These are phyloP conservation scores for Dolichomitus sp. DNA, from an alignment of 2,888 invertebrate species.

Conservation along the genomic window DNA sequence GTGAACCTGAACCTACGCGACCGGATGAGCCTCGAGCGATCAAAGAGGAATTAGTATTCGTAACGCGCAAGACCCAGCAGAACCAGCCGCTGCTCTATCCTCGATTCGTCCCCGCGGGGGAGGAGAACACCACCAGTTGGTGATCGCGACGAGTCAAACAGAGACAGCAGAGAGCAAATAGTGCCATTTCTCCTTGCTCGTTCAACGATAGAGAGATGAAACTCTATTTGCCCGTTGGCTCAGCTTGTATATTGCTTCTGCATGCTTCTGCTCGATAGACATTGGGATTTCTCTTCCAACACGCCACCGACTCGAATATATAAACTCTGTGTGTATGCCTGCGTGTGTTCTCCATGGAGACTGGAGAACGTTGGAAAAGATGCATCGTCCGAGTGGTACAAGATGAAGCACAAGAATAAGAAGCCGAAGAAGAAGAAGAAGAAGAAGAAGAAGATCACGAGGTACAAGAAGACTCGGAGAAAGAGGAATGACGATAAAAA, in stretches of 20 bases:
- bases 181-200: constrained; percentile 38
- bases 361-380: constrained; percentile 29
- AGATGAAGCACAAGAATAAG: constrained; percentile 16
- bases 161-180: constrained; percentile 35
- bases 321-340: background rate
- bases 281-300: constrained; percentile 58
- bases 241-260: constrained; percentile 4
- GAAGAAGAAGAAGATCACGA: constrained; percentile 42
- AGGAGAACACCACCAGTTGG: constrained; percentile 23
- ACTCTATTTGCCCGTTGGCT: constrained; percentile 39
- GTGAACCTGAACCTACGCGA: constrained; percentile 69
- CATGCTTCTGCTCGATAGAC: constrained; percentile 33
- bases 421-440: constrained; percentile 17
- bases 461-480: constrained; percentile 20
- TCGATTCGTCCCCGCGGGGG: constrained; percentile 40
- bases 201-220: constrained; percentile 46
- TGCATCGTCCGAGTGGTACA: constrained; percentile 15
- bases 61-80: constrained; percentile 20
- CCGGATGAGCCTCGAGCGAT: constrained; percentile 70
- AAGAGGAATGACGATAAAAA: constrained; percentile 53
- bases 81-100: constrained; percentile 7
- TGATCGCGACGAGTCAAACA: constrained; percentile 24
- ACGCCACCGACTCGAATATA: constrained; percentile 26
- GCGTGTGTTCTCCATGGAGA: constrained; percentile 16
- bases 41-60: constrained; percentile 69